Conservation (phyloP, 2,888 invertebrate genomes). For the Melanotus villosus region DNA sequence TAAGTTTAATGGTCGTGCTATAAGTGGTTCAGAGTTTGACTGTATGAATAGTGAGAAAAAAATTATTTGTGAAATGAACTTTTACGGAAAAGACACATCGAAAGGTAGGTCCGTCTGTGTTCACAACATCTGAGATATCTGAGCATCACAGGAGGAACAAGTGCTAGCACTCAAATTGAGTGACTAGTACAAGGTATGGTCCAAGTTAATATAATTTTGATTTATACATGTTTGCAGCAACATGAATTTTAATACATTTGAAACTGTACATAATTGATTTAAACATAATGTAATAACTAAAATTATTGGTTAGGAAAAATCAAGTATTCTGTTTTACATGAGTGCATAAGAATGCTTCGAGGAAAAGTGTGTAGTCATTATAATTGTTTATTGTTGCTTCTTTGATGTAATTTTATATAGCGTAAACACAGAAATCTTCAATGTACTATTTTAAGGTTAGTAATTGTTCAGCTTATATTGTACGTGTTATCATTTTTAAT, state of each 20-base stretch:
- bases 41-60: conserved; percentile 9
- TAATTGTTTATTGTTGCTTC: conserved; percentile 1
- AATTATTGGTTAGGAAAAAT: neutral
- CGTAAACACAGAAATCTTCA: neutral
- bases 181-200: conserved; percentile 87
- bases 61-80: conserved; percentile 5
- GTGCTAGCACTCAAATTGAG: conserved; percentile 86
- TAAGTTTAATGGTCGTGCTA: neutral
- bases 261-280: conserved; percentile 1
- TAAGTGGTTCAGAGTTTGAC: neutral
- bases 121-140: conserved; percentile 66
- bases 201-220: conserved; percentile 58
- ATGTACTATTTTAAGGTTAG: conserved; percentile 1
- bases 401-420: conserved; percentile 7
- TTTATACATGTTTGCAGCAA: conserved; percentile 54
- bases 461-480: neutral
- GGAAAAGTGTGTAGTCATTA: conserved; percentile 2
- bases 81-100: conserved; percentile 51
- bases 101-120: conserved; percentile 72
- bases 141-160: conserved; percentile 70
- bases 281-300: neutral
- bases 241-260: conserved; percentile 6
- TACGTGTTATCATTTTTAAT: neutral
- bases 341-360: neutral
- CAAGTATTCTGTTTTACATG: neutral